Evolutionary conservation across 2,888 invertebrate genomes (phyloP), one percentile per base, ranked within the genome.

Genomic region (Caenorhabditis wallacei): DNA sequence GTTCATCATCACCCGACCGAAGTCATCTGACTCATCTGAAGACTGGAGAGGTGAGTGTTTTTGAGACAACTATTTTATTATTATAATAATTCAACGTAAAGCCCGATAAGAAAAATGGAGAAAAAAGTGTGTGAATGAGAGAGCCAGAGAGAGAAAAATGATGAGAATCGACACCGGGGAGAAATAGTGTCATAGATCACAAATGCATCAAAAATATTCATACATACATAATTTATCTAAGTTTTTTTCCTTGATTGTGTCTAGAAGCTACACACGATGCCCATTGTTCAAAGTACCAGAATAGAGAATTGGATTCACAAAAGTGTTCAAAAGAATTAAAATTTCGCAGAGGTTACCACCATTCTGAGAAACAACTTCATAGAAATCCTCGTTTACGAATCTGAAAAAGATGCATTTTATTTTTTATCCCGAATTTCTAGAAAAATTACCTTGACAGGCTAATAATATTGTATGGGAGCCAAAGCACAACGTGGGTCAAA

Each of bases 221-320:
- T 78, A 43, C 54, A 69, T 78, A 43, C 68, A 78, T 78, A 69
- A 69, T 80, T 80, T 37, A 71, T 51, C 54, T 46, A 61, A 37
- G 51, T 40, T 43, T 37, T 63, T 53, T 20, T 30, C 8, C 30
- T 68, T 57, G 48, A 18, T 7, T 2, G 26, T 20, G 48, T 72
- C 24, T 2, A 51, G 16, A 74, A n/a, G 4, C 40, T 51, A 76
- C 11, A 84, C 69, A 30, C 78, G 66, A 46, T 78, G 61, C 7
- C 51, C 54, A 35, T 66, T 84, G 83, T 40, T 78, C 16, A 61
- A n/a, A 5, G 54, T 54, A 18, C 78, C 69, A 3, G 87, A 84
- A 69, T 90, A 90, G 8, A 90, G 66, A n/a, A 90, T 72, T n/a
- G 90, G 90, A 68, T 90, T 90, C 35, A 90, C 35, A 24, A 90